These are phyloP conservation scores for Temnothorax nylanderi DNA, from an alignment of 1,140 invertebrate species.

Conservation along the genomic window DNA sequence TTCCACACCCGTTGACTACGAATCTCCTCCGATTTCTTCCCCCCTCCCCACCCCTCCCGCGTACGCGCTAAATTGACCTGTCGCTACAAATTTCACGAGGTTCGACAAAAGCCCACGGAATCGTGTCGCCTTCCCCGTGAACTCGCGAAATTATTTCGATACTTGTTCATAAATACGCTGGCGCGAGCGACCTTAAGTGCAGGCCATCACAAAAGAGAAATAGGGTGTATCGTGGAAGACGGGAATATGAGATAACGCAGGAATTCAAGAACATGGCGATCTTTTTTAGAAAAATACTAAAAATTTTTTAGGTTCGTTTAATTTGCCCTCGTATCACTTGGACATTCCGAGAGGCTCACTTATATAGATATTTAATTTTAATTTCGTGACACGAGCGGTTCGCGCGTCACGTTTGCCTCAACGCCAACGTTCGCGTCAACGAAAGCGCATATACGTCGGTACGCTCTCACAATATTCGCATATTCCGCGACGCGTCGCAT, in stretches of 20 bases:
- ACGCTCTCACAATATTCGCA: conserved; percentile 52
- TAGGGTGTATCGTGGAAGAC: background rate
- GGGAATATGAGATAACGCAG: background rate
- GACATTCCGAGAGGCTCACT: background rate
- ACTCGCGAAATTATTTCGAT: conserved; percentile 51
- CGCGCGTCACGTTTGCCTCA: background rate
- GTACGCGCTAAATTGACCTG: conserved; percentile 39
- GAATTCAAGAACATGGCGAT: background rate
- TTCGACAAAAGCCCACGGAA: conserved; percentile 22
- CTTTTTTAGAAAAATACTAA: background rate
- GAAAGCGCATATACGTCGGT: conserved; percentile 18
- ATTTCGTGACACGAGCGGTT: background rate
- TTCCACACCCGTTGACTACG: conserved; percentile 5
- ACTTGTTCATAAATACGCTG: conserved; percentile 36
- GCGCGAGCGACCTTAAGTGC: conserved; percentile 15
- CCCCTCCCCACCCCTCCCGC: too few relatives aligned
- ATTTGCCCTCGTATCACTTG: background rate
- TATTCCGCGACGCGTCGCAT: conserved; percentile 52
- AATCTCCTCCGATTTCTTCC: background rate
- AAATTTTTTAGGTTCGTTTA: background rate
- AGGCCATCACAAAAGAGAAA: conserved; percentile 5
- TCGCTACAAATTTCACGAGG: conserved; percentile 48
- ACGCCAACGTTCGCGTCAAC: background rate
- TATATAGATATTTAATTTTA: background rate
- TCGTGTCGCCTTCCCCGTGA: conserved; percentile 27